Base-by-base conservation (phyloP, 2,113 vertebrate genomes). In the Ceyx cyanopectus region DNA sequence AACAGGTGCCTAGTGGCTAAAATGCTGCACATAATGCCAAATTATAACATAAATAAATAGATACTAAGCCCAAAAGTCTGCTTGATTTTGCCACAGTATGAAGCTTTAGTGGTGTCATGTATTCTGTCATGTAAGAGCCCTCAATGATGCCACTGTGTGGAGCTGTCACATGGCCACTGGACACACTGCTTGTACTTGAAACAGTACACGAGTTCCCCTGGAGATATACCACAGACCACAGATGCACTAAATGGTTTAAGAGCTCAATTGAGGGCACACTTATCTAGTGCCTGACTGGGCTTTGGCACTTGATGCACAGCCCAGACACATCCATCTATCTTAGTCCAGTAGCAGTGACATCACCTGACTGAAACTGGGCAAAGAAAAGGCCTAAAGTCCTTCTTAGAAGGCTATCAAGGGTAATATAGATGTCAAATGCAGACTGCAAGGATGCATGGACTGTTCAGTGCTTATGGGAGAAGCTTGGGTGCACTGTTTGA, bases 11-110 rank as follows among this genome's bases (percentile, higher is more conserved):
- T 10, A 17, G 32, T 54, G 82, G 45, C 15, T 53, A 91, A 90
- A 82, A 67, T 68, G 41, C 37, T 84, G 45, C 56, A 94, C 72
- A 74, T 65, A 95, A 91, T 68, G 19, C 57, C 53, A 48, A 77
- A 68, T 77, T 30, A 14, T 60, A 73, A 89, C 45, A 73, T n/a
- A 60, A 78, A 23, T 34, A 34, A 27, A 83, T 18, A 58, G 21
- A 57, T 30, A 60, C 14, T 37, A 86, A 79, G 34, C 27, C 22
- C 53, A 0, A 5, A 5, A 13, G 30, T 56, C 82, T 66, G 29
- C 41, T 61, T 48, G 56, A 62, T 41, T 78, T 53, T 82, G 60
- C 43, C 61, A 77, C 34, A 29, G 60, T 4, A 40, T 1, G 11
- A 65, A 14, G 27, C 41, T 75, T 19, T 30, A 58, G 54, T 0